A percentile compares a stretch with the other conserved stretches of the same genome.
Evolutionary conservation across 92 coral and sea anemone species (phyloP).

Genomic region (Epizoanthus stellaris): DNA sequence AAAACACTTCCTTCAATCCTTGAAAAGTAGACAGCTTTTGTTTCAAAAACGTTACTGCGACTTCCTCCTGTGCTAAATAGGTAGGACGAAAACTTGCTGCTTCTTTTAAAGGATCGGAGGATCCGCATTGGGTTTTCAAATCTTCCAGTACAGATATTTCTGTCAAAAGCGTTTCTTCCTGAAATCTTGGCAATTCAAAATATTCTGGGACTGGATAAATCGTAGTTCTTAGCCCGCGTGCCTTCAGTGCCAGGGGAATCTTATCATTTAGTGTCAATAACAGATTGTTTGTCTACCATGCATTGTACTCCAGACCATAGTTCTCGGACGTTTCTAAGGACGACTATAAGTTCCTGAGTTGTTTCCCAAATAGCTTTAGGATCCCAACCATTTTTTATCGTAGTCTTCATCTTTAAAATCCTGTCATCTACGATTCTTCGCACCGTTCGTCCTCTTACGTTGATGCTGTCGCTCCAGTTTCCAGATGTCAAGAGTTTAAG

Average conservation of each 20-base stretch:
- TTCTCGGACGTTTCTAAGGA: neutral
- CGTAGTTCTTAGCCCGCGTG: neutral
- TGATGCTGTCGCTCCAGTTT: neutral
- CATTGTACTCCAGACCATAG: neutral
- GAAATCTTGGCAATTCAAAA: neutral
- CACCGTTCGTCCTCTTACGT: neutral
- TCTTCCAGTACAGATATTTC: neutral
- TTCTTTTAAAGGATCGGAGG: neutral
- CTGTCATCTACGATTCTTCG: slow-evolving; percentile 3
- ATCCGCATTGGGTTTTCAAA: neutral
- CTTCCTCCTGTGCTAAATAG: neutral
- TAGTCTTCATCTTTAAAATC: neutral
- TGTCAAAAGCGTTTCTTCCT: neutral
- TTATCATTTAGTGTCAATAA: neutral
- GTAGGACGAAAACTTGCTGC: neutral
- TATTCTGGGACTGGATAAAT: neutral
- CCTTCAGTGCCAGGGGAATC: neutral
- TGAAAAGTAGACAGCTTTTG: neutral
- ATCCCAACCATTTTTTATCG: neutral
- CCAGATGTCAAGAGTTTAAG: neutral
- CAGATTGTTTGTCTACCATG: neutral
- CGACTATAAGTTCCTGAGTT: neutral
- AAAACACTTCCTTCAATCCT: neutral
- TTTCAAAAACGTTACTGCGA: neutral
- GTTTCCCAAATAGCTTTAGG: neutral